Conservation (phyloP, 2,797 vertebrate genomes). For the Notamacropus eugenii region DNA sequence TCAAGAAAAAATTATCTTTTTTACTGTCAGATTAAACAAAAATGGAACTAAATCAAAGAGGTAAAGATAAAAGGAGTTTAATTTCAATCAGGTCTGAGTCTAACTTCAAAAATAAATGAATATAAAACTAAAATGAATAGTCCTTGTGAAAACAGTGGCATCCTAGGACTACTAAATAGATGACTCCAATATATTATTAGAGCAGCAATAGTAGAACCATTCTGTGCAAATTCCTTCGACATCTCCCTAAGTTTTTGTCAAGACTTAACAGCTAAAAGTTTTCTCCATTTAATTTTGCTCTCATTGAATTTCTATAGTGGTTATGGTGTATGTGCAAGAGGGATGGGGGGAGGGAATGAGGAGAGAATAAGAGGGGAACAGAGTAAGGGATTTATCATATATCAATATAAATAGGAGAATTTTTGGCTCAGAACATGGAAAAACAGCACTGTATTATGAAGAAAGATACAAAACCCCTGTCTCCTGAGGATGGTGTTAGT, state of each 20-base stretch:
- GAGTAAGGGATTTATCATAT: neutral
- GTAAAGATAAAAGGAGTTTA: slow-evolving; percentile 15
- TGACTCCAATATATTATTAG: slow-evolving; percentile 31
- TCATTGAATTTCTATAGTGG: neutral
- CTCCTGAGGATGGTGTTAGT: neutral
- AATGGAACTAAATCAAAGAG: neutral
- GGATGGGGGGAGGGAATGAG: neutral
- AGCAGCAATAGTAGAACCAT: slow-evolving; percentile 25
- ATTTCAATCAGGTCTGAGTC: neutral
- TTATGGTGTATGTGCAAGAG: neutral
- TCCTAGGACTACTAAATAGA: slow-evolving; percentile 23
- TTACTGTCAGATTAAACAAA: neutral
- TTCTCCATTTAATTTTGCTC: neutral
- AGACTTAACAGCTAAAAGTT: slow-evolving; percentile 33
- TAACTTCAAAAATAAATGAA: neutral
- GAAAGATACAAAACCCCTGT: neutral
- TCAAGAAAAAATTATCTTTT: neutral
- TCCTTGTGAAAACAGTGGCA: neutral
- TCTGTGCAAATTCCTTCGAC: neutral
- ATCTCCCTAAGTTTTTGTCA: slow-evolving; percentile 12
- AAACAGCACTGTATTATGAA: slow-evolving; percentile 6
- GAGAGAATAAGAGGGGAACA: neutral
- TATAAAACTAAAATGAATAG: neutral
- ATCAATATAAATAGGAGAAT: neutral
- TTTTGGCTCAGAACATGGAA: slow-evolving; percentile 10